Base-by-base conservation (phyloP, 1,140 invertebrate genomes). In the Drosophila willistoni region DNA sequence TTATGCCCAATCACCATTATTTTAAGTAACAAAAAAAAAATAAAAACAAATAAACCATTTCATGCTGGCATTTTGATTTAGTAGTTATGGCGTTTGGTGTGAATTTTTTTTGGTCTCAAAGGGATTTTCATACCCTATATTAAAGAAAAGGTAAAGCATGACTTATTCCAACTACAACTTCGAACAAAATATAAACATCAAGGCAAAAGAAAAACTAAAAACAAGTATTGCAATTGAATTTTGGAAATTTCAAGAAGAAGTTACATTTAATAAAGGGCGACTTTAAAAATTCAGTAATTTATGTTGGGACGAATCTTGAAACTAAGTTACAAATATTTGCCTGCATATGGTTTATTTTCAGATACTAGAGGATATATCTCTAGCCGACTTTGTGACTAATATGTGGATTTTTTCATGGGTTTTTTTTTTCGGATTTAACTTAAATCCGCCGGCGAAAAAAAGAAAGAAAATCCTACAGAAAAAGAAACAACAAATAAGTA, bases 401-500 rank as follows among this genome's bases (percentile, higher is more conserved):
- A 22, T 51, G 44, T 2, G 9, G 1, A 22, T 51, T 9, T 19
- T 51, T 51, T 51, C 3, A 22, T 86, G 73, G 83, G 83, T 86
- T 77, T 68, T 69, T n/a, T n/a, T 54, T 54, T 63, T 77, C 79
- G 83, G 76, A 75, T 62, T 87, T 83, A 67, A 55, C 60, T 64
- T n/a, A 42, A 60, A 69, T 69, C 59, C 67, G 68, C 13, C 33
- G 14, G 17, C 17, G n/a, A 47, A 51, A 51, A 42, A 42, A 63
- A 61, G 33, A 68, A 39, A 59, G 41, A 7, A 44, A 72, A 47
- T 3, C 14, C 9, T 5, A 12, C 7, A 51, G 9, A 51, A 9
- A 51, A 51, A 51, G 44, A 51, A 51, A 51, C 6, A 51, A 22
- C 44, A 51, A 51, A 51, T 51, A 51, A 22, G 44, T 51, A 51